Evolutionary conservation across 2,888 invertebrate species (phyloP), one percentile per base, ranked within the genome.

Genomic region (Charanyca ferruginea): DNA sequence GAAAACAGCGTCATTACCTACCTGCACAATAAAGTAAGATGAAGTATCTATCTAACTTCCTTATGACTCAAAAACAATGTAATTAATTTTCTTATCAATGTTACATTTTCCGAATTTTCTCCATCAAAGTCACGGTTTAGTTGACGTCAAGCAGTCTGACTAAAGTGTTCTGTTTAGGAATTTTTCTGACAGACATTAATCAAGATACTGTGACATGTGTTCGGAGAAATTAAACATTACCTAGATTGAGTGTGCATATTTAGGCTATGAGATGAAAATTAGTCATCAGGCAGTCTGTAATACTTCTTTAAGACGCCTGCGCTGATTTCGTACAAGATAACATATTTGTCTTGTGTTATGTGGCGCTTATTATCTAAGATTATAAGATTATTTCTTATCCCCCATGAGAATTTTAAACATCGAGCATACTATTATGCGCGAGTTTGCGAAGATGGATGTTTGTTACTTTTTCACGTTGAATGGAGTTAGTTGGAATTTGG

Each of bases 141-240:
- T 72, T 67, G 73, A 66, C 87, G 85, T 87, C 87, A 86, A 83
- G 77, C 85, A 69, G 87, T 86, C 87, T 86, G 80, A 78, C 66
- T 81, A 61, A 67, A 32, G 9, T n/a, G 22, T 51, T 38, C 20
- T 32, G 48, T 57, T 73, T 58, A 66, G 18, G 66, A 59, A 77
- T 77, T 84, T 76, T 77, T 68, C 42, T 77, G 79, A 81, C n/a
- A 85, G 11, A 68, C 11, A 85, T 87, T 78, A 67, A 84, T 87
- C 85, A 87, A 81, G 87, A 87, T 86, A 78, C 35, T 55, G 35
- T 58, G 72, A 70, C 62, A 55, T 57, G 20, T 63, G 41, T 78
- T 73, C 62, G 28, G 42, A 65, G 62, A 77, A 73, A 77, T 66
- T 69, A 65, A 75, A 67, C 60, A 53, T 47, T 35, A 60, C 44